Evolutionary conservation across 2,113 vertebrate genomes (phyloP), one percentile per base, ranked within the genome.

Genomic region (Neotoma lepida): DNA sequence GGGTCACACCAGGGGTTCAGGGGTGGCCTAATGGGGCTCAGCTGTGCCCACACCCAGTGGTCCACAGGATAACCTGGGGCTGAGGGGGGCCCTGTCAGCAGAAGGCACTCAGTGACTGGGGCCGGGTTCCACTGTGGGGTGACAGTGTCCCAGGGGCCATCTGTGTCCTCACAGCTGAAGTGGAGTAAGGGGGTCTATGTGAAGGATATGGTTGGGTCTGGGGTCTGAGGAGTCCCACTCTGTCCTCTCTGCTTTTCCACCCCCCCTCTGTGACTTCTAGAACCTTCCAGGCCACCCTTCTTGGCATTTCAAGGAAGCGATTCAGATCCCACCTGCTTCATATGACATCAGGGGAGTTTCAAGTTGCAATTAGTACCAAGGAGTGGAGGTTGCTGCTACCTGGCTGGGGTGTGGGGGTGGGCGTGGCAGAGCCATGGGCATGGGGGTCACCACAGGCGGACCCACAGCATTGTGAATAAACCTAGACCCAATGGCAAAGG

Each of bases 391-490:
- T 1, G 33, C 61, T 64, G 44, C 13, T 22, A 46, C 56, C 6
- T 58, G 78, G 87, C 92, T 15, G 71, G 51, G n/a, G 49, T 8
- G 49, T 51, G 49, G 41, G 18, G 63, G 58, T 4, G 18, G 1
- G 10, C 71, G 39, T 71, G 78, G 61, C 63, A 94, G 92, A 85
- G 84, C 70, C 28, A 71, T 14, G 71, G 41, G 91, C 86, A 77
- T 88, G 77, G 87, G 74, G 30, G 13, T 28, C 44, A 28, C 68
- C 54, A 9, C 15, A 14, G 22, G 86, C 96, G 88, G 84, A 94
- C 94, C 96, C 63, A 91, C 97, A 39, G 64, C 9, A n/a, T 92
- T 35, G 46, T 93, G 94, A 95, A 96, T 82, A 91, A 96, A 97
- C 92, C 95, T 94, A 95, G 51, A 94, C 9, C 2, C 88, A 35